Evolutionary conservation across 2,797 vertebrate genomes (phyloP).

Genomic region (Crossoptilon crossoptilon): DNA sequence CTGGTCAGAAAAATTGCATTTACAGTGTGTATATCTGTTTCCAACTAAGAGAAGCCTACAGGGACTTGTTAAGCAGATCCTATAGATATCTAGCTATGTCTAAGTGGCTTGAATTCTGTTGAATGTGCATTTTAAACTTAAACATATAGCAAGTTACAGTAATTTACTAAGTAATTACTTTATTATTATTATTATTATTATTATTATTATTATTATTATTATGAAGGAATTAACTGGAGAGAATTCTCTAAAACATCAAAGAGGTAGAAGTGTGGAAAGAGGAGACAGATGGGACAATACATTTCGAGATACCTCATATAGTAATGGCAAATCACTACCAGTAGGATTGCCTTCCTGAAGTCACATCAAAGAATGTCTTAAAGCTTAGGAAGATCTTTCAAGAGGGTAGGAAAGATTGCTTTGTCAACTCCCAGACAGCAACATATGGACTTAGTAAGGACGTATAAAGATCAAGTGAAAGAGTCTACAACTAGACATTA

Average conservation of each 20-base stretch:
- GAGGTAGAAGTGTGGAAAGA: not conserved
- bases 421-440: not conserved
- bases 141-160: not conserved
- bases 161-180: not conserved
- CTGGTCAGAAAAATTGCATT: not conserved
- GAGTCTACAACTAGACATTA: not conserved
- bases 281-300: not conserved
- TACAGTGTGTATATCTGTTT: not conserved
- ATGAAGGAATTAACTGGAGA: not conserved
- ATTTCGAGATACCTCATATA: constrained; percentile 31
- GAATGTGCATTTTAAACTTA: not conserved
- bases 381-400: not conserved
- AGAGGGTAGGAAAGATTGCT: not conserved
- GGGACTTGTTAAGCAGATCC: not conserved
- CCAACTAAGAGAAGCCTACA: not conserved
- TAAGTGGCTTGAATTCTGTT: not conserved
- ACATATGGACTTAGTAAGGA: not conserved
- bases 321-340: constrained; percentile 2
- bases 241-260: not conserved
- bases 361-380: constrained; percentile 1
- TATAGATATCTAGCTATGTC: not conserved
- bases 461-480: not conserved
- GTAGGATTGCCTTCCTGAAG: constrained; percentile 14
- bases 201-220: not conserved
- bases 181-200: not conserved